Conservation (phyloP, 2,113 vertebrate species). For the Patagioenas fasciata region DNA sequence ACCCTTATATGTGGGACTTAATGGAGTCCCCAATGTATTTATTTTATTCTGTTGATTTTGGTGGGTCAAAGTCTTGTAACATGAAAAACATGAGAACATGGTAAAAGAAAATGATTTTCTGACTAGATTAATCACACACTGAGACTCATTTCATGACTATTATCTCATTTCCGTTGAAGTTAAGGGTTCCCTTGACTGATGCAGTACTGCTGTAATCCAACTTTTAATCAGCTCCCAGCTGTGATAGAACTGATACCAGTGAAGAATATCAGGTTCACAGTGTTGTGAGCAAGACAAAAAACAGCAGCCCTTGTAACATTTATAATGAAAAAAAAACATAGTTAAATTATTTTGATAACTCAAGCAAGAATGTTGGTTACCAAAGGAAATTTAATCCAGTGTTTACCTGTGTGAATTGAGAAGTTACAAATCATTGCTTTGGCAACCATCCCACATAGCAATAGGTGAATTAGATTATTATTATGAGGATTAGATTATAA, state of each 20-base stretch:
- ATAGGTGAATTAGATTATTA: constrained; percentile 32
- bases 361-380: not conserved
- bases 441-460: constrained; percentile 18
- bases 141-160: not conserved
- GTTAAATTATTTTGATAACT: not conserved
- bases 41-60: not conserved
- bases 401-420: constrained; percentile 39
- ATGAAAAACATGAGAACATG: not conserved
- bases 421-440: constrained; percentile 39
- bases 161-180: not conserved
- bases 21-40: not conserved
- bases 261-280: not conserved
- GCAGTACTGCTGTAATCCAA: not conserved
- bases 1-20: not conserved
- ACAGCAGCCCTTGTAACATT: not conserved
- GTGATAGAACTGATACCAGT: not conserved
- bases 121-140: not conserved
- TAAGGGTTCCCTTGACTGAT: not conserved
- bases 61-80: not conserved
- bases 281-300: not conserved
- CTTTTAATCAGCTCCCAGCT: not conserved
- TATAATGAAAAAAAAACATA: not conserved
- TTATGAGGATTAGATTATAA: constrained; percentile 27
- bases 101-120: not conserved
- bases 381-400: not conserved